These are phyloP conservation scores for Pangasianodon gigas DNA, from an alignment of 2,113 vertebrate genomes.

Conservation along the genomic window DNA sequence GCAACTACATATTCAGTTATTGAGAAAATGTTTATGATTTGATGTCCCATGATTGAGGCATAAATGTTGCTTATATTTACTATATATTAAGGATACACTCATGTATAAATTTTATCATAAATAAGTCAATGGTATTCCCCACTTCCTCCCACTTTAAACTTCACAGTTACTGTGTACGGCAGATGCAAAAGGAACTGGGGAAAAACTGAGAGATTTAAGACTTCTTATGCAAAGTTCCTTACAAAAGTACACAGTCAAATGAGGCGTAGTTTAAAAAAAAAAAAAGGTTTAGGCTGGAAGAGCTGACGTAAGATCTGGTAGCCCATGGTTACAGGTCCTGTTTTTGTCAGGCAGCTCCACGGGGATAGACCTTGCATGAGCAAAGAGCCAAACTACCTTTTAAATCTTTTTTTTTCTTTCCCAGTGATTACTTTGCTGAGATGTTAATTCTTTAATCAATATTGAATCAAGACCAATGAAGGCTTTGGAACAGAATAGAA, in stretches of 20 bases:
- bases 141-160: background rate
- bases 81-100: background rate
- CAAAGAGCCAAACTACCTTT: background rate
- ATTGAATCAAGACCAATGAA: background rate
- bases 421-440: too few species aligned
- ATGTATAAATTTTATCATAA: background rate
- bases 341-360: slow-evolving; percentile 7
- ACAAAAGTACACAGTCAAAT: background rate
- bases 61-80: background rate
- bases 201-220: background rate
- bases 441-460: background rate
- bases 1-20: background rate
- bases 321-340: background rate
- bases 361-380: slow-evolving; percentile 10
- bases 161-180: background rate
- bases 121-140: background rate
- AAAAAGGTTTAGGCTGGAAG: background rate
- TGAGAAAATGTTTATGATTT: background rate
- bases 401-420: background rate
- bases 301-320: background rate
- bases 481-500: too few species aligned
- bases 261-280: background rate
- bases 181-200: background rate
- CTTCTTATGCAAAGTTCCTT: background rate
- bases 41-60: background rate